A percentile compares a stretch with the other conserved stretches of the same genome.
phyloP scores from a whole-genome alignment of 2,888 invertebrate genomes.

The Lordiphosa andalusiaca region DNA sequence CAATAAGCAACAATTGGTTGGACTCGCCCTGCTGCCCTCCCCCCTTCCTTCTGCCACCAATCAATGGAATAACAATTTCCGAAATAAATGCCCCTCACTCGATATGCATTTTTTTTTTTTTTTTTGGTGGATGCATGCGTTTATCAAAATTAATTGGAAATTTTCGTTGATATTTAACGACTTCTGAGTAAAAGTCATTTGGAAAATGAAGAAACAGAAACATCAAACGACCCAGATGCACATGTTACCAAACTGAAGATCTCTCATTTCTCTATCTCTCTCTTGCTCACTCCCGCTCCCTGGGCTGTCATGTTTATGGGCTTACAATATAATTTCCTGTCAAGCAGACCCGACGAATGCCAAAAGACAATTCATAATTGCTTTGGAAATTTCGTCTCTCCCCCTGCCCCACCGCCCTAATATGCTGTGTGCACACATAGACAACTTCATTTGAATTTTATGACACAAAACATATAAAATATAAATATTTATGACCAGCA shows the following conservation, averaged over 20 bases:
- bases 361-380: slow-evolving; percentile 64
- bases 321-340: slow-evolving; percentile 72
- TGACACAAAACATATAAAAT: slow-evolving; percentile 41
- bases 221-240: slow-evolving; percentile 54
- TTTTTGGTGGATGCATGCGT: slow-evolving; percentile 13
- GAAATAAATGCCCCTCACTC: slow-evolving; percentile 24
- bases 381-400: slow-evolving; percentile 47
- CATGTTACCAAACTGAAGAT: slow-evolving; percentile 48
- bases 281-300: slow-evolving; percentile 13
- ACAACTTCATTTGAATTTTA: slow-evolving; percentile 70
- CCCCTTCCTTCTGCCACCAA: slow-evolving; percentile 23
- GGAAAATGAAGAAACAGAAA: slow-evolving; percentile 41
- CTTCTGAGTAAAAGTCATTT: slow-evolving; percentile 70
- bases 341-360: slow-evolving; percentile 46
- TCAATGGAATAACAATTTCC: slow-evolving; percentile 60
- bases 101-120: slow-evolving; percentile 13
- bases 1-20: slow-evolving; percentile 65
- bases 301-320: slow-evolving; percentile 56
- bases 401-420: not conserved
- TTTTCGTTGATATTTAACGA: slow-evolving; percentile 69
- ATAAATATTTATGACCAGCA: slow-evolving; percentile 70
- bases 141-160: slow-evolving; percentile 73
- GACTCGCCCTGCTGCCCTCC: slow-evolving; percentile 4
- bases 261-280: slow-evolving; percentile 21
- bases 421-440: slow-evolving; percentile 8